Conservation (phyloP, 2,113 vertebrate species). For the Pyrgilauda ruficollis region DNA sequence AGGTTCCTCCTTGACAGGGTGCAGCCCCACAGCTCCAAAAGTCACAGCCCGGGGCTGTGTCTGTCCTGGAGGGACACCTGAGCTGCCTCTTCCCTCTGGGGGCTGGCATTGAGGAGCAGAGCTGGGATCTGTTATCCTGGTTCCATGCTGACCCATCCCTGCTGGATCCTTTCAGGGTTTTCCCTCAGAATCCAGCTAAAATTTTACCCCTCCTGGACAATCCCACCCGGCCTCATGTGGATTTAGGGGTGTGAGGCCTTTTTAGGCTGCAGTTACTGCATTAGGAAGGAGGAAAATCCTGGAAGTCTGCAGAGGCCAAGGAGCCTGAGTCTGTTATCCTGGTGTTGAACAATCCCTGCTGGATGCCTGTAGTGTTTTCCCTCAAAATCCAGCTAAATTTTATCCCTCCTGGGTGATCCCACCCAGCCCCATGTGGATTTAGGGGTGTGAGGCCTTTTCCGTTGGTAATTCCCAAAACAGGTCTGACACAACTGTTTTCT, state of each 20-base stretch:
- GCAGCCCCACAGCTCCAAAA: slow-evolving; percentile 21
- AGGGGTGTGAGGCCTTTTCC: too few species aligned
- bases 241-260: not conserved
- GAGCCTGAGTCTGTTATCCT: not conserved
- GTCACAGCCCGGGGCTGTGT: not conserved
- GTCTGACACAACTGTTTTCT: too few species aligned
- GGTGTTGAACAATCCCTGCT: too few species aligned
- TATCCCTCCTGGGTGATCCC: too few species aligned
- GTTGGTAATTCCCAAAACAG: too few species aligned
- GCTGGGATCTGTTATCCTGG: accelerated
- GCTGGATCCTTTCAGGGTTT: not conserved
- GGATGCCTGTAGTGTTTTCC: too few species aligned
- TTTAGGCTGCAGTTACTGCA: not conserved
- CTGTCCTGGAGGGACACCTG: not conserved
- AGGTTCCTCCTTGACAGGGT: not conserved
- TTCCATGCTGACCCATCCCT: not conserved
- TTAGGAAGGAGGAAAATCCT: not conserved
- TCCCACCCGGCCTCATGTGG: too few species aligned
- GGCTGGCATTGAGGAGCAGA: not conserved
- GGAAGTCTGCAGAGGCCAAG: not conserved
- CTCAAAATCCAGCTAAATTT: not conserved
- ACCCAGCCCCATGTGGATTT: too few species aligned
- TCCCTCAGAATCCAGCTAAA: not conserved
- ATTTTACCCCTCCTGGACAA: not conserved
- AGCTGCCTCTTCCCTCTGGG: not conserved